Evolutionary conservation across 2,113 vertebrate genomes (phyloP), one percentile per base, ranked within the genome.

Genomic region (Cochlearius cochlearius): DNA sequence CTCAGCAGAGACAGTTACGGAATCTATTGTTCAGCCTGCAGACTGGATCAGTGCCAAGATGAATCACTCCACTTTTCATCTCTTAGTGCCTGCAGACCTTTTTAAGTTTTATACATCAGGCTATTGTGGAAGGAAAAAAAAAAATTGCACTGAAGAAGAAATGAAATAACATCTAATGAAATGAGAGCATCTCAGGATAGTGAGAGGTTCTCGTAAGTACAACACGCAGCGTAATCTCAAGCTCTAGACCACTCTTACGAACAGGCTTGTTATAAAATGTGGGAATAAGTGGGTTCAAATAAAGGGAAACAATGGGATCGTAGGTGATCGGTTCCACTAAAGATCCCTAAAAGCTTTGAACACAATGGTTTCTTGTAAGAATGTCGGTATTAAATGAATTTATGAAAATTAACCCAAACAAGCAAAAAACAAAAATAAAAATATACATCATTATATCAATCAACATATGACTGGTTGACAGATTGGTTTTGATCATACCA

Each of bases 11-110:
- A 96, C 88, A 97, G 81, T 32, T 79, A 59, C 7, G 7, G 82
- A 92, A 96, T 90, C 90, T 90, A 92, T 90, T 95, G 92, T 83
- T 94, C 92, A 90, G 72, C 68, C 78, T 83, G 62, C 81, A 56
- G 81, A 12, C 41, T 41, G 73, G 74, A 93, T 78, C 91, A 63
- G 68, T 56, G 55, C 77, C 94, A 92, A 91, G 88, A 97, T 62
- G 90, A 97, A 97, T 97, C 87, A 71, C 92, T 92, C 59, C 27
- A 50, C 77, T 83, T 84, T 91, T 92, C 75, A 77, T 66, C 74
- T 95, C 74, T 68, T 53, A 41, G n/a, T 30, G 60, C 68, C 90
- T 78, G 86, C 56, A 92, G 64, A 82, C 34, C 79, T 95, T 91
- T 71, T 71, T 74, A 87, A 94, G 90, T 86, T 83, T 90, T 71